These are phyloP conservation scores for Drosophila koepferae DNA, from an alignment of 2,888 invertebrate genomes.

Conservation along the genomic window DNA sequence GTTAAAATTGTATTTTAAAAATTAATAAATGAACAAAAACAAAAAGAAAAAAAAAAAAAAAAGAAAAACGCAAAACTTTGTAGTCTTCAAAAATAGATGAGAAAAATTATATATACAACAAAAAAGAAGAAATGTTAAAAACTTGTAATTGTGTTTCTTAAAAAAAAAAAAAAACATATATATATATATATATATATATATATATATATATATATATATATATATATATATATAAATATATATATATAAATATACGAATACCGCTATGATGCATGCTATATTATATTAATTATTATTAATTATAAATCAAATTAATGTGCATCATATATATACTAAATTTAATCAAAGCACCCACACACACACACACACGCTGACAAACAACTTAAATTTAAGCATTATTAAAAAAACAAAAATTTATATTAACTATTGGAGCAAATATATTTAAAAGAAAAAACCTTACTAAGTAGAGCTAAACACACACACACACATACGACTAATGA, in stretches of 20 bases:
- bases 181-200: background rate
- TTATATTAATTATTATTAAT: constrained; percentile 64
- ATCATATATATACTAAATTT: constrained; percentile 74
- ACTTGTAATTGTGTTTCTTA: constrained; percentile 71
- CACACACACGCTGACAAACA: constrained; percentile 37
- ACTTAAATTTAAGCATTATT: constrained; percentile 64
- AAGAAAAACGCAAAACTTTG: constrained; percentile 48
- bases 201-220: constrained; percentile 25
- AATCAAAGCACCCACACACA: constrained; percentile 47
- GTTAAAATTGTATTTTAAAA: constrained; percentile 68
- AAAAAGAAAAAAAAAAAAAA: constrained; percentile 25
- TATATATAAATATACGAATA: constrained; percentile 34
- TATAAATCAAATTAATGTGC: constrained; percentile 71
- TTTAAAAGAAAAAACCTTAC: constrained; percentile 33
- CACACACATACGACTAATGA: constrained; percentile 40
- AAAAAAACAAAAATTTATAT: constrained; percentile 45
- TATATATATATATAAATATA: constrained; percentile 1
- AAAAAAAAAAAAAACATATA: constrained; percentile 32
- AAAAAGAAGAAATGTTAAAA: constrained; percentile 64
- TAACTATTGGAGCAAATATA: constrained; percentile 70
- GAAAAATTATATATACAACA: constrained; percentile 7
- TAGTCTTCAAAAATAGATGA: constrained; percentile 32
- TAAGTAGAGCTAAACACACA: constrained; percentile 65
- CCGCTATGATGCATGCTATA: constrained; percentile 42
- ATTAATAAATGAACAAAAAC: constrained; percentile 50